A percentile compares a stretch with the other conserved stretches of the same genome.
Evolutionary conservation across 2,797 vertebrate species (phyloP).

Genomic region (Hippocampus kuda): DNA sequence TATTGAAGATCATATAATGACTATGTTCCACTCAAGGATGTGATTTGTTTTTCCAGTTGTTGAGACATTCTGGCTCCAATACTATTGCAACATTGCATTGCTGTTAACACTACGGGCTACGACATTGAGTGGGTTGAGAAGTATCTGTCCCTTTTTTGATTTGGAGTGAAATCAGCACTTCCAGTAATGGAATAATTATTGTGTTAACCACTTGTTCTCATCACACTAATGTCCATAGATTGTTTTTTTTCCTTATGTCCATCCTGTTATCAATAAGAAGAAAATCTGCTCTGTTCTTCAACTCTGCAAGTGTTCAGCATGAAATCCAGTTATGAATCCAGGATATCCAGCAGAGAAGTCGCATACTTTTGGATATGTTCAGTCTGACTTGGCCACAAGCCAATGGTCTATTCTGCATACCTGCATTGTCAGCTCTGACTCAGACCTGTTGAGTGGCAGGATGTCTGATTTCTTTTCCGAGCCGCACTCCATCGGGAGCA

Average conservation of each 20-base stretch:
- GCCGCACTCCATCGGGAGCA: not conserved
- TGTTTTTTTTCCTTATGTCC: not conserved
- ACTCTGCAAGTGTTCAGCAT: not conserved
- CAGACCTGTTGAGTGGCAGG: not conserved
- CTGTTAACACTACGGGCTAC: not conserved
- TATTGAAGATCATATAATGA: too few species aligned
- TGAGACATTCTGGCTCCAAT: not conserved
- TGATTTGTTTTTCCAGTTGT: not conserved
- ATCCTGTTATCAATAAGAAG: not conserved
- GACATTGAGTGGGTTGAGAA: not conserved
- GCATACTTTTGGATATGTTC: not conserved
- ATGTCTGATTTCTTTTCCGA: not conserved
- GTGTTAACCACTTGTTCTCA: not conserved
- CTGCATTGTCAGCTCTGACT: conserved; percentile 6
- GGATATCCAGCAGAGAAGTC: not conserved
- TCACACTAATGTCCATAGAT: not conserved
- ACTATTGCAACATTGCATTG: not conserved
- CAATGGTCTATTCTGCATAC: not conserved
- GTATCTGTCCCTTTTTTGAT: too few species aligned
- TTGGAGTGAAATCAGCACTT: too few species aligned
- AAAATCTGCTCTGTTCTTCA: not conserved
- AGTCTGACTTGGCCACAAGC: not conserved
- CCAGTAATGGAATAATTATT: not conserved
- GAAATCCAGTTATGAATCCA: not conserved
- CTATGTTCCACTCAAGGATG: too few species aligned